Evolutionary conservation across 2,797 vertebrate genomes (phyloP).

Genomic region (Carduelis carduelis): DNA sequence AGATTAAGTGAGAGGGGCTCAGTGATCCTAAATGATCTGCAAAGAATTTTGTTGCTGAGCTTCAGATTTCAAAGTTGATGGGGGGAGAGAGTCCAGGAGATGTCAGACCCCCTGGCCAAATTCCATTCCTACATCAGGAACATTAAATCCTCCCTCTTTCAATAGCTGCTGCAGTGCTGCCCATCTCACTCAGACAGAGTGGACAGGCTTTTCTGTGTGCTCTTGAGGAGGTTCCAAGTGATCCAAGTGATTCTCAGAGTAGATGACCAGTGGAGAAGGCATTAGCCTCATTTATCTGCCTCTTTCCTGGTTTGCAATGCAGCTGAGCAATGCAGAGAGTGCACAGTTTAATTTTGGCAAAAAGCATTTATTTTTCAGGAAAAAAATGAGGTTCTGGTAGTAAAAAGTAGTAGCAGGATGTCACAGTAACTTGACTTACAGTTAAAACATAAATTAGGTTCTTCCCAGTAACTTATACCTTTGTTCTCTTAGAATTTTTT

Average conservation of each 20-base stretch:
- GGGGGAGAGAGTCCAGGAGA: rapidly evolving
- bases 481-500: neutral
- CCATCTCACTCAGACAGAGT: neutral
- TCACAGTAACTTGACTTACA: neutral
- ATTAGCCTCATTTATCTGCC: neutral
- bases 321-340: neutral
- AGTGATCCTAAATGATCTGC: neutral
- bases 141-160: neutral
- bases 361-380: neutral
- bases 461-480: neutral
- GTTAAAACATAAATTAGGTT: neutral
- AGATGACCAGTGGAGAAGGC: neutral
- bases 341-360: neutral
- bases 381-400: neutral
- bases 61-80: neutral
- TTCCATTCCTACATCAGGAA: neutral
- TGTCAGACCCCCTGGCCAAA: neutral
- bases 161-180: neutral
- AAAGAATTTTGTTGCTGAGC: neutral
- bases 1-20: neutral
- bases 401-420: neutral
- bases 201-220: neutral
- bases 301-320: neutral
- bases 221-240: neutral
- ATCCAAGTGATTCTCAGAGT: neutral